Percentiles rank a stretch among this genome's conserved stretches.
These are phyloP conservation scores for Erpetoichthys calabaricus DNA, from an alignment of 2,797 vertebrate species.

Conservation along the genomic window DNA sequence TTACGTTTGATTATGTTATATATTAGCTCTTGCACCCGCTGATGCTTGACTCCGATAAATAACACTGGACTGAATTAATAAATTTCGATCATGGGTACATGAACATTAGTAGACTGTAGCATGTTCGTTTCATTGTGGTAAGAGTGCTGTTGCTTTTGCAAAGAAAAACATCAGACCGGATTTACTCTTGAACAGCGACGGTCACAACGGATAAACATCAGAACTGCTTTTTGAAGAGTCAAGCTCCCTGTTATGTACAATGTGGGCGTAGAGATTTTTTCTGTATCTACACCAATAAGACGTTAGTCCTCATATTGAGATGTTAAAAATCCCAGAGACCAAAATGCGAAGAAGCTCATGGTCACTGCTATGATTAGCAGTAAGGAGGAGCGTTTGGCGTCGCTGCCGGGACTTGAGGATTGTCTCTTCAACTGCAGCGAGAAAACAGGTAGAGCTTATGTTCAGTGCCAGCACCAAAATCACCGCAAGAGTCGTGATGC, in stretches of 20 bases:
- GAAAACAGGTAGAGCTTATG: conserved; percentile 37
- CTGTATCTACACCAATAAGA: not conserved
- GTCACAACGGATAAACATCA: too few species aligned
- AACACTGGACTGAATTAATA: too few species aligned
- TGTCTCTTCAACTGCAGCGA: not conserved
- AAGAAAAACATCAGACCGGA: too few species aligned
- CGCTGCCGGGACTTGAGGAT: not conserved
- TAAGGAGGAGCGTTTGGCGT: not conserved
- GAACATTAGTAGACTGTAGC: too few species aligned
- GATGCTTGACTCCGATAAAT: too few species aligned
- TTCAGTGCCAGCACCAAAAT: conserved; percentile 32
- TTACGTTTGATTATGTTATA: too few species aligned
- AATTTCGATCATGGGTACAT: too few species aligned
- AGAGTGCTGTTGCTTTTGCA: too few species aligned
- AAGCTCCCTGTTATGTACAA: not conserved
- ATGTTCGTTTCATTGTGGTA: too few species aligned
- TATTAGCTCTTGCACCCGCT: too few species aligned
- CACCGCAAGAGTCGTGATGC: conserved; percentile 47
- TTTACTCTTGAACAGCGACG: too few species aligned
- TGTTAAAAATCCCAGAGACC: not conserved
- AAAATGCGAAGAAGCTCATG: not conserved
- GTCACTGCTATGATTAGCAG: not conserved
- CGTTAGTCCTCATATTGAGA: not conserved
- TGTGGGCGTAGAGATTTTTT: not conserved
- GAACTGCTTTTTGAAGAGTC: not conserved